Evolutionary conservation across 92 coral and sea anemone species (phyloP).

Genomic region (Actinernus sp.): DNA sequence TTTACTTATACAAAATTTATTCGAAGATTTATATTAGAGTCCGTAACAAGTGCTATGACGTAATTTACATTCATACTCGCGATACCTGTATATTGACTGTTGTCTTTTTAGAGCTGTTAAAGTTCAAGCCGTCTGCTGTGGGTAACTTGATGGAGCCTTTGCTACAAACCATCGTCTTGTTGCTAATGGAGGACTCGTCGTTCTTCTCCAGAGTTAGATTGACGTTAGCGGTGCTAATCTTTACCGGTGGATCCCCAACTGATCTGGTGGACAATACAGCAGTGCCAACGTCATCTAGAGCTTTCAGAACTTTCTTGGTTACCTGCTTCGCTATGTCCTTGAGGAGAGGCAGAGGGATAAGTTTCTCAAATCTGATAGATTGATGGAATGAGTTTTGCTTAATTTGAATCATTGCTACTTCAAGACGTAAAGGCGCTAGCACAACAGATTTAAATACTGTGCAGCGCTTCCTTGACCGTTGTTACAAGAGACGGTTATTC

Average conservation of each 20-base stretch:
- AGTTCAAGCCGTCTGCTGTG: neutral
- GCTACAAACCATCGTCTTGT: constrained; percentile 3
- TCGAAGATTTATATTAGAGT: too few species aligned
- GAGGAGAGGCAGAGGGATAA: neutral
- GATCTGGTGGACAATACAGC: constrained; percentile 7
- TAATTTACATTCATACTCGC: too few species aligned
- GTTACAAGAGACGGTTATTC: too few species aligned
- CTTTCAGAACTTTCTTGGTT: constrained; percentile 7
- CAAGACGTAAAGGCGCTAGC: too few species aligned
- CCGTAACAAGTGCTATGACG: too few species aligned
- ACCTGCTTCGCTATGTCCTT: constrained; percentile 9
- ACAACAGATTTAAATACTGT: too few species aligned
- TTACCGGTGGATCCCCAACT: constrained; percentile 19
- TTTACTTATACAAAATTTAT: too few species aligned
- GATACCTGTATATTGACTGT: constrained; percentile 12
- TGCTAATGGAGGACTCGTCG: constrained; percentile 3
- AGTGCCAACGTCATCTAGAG: constrained; percentile 7
- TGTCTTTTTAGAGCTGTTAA: neutral
- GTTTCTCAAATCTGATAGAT: too few species aligned
- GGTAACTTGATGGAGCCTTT: constrained; percentile 34
- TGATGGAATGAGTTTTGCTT: too few species aligned
- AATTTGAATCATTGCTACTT: too few species aligned
- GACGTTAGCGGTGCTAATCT: neutral
- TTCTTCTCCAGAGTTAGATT: constrained; percentile 40
- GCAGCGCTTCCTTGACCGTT: too few species aligned